Conservation (phyloP, 2,797 vertebrate species). For the Sebastes variabilis region DNA sequence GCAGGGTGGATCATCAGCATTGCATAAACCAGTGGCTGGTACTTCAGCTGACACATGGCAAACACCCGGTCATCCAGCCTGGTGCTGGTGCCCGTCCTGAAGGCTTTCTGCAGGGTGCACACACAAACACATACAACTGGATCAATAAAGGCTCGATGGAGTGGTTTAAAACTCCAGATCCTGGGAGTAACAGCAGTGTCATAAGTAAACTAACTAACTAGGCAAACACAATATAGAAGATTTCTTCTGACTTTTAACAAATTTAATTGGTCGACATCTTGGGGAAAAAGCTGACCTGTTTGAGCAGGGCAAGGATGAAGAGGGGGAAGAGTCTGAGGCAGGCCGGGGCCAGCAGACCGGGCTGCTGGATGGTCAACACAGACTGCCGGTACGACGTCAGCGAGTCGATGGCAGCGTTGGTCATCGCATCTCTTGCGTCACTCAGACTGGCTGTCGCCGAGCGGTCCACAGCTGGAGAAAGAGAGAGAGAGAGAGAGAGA, state of each 20-base stretch:
- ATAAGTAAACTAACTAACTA: background rate
- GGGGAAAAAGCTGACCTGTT: conserved; percentile 83
- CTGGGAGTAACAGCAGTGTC: background rate
- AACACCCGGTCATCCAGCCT: conserved; percentile 93
- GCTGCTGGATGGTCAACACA: conserved; percentile 90
- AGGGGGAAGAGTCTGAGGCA: conserved; percentile 92
- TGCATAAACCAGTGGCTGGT: conserved; percentile 91
- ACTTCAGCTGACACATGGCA: conserved; percentile 96
- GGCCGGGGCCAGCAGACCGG: conserved; percentile 89
- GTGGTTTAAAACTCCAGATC: background rate
- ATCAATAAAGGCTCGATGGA: background rate
- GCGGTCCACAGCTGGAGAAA: conserved; percentile 88
- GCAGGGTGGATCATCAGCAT: conserved; percentile 94
- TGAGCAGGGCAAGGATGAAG: conserved; percentile 91
- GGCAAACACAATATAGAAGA: background rate
- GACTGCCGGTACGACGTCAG: conserved; percentile 88
- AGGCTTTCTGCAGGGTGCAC: conserved; percentile 85
- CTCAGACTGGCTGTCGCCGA: conserved; percentile 89
- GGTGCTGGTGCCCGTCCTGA: conserved; percentile 91
- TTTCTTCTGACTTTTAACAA: background rate
- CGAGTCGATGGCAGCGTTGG: conserved; percentile 93
- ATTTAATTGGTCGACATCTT: background rate
- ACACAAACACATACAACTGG: background rate
- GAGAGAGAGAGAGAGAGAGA: background rate
- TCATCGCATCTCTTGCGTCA: conserved; percentile 93